Base-by-base conservation (phyloP, 2,113 vertebrate species). In the Indicator indicator region DNA sequence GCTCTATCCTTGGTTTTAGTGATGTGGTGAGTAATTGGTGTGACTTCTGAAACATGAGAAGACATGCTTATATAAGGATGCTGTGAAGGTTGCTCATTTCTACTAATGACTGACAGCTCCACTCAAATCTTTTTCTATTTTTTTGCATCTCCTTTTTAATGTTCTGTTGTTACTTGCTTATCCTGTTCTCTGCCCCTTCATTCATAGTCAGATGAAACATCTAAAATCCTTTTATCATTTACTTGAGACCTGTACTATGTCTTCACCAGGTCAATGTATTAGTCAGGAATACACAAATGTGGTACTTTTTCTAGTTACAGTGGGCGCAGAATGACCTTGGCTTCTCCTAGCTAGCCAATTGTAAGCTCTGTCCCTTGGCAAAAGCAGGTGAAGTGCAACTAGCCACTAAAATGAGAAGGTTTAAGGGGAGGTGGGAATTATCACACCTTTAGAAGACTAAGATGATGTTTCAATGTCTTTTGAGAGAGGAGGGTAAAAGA, bases 1-100 rank as follows among this genome's bases (percentile, higher is more conserved):
- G 17, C 48, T 93, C 54, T 77, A 8, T 46, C 16, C 13, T 38
- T 74, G 18, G 0, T 42, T 70, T 70, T 50, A 71, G 26, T 55
- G 80, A 5, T 1, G 16, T 21, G 28, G 16, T 67, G 14, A 67
- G 40, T 72, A 33, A 59, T 58, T 83, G 5, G 1, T 32, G 32
- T 55, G 71, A 56, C 27, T 72, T 44, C 40, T 83, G 54, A 68
- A 74, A 30, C 5, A 7, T 9, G 23, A 19, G 46, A 68, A 67
- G 64, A 7, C 4, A 9, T 5, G 11, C 9, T 58, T 33, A 15
- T 0, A 2, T 36, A 9, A 65, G 46, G 52, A 44, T 9, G 4
- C 16, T 13, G 5, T 28, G 38, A 72, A 80, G 27, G 32, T 62
- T 67, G 52, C 13, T 75, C 1, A 4, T 80, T 63, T 88, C 46